These are phyloP conservation scores for Globodera ellingtonae DNA, from an alignment of 1,140 invertebrate genomes.

Conservation along the genomic window DNA sequence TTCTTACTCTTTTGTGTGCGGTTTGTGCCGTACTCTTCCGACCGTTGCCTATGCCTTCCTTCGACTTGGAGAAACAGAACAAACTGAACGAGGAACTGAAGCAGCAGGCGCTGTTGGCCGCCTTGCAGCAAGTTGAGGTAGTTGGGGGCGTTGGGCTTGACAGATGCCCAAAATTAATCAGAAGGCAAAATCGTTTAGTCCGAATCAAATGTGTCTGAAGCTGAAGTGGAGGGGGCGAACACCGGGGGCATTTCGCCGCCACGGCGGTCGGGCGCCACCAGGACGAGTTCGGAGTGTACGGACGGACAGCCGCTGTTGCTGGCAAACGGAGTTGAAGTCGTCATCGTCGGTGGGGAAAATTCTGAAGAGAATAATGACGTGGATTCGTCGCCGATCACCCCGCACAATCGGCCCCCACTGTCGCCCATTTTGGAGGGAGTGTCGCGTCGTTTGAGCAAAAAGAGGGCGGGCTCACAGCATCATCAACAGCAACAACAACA, in stretches of 20 bases:
- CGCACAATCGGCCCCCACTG: slow-evolving; percentile 42
- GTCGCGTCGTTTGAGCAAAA: slow-evolving; percentile 48
- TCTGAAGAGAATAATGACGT: slow-evolving; percentile 10
- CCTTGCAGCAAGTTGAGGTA: slow-evolving; percentile 33
- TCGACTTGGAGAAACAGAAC: slow-evolving; percentile 38
- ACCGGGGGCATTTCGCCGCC: slow-evolving; percentile 23
- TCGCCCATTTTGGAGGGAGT: slow-evolving; percentile 51
- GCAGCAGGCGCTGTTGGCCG: slow-evolving; percentile 42
- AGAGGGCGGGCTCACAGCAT: slow-evolving; percentile 55
- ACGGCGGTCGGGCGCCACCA: slow-evolving; percentile 23
- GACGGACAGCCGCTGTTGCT: slow-evolving; percentile 48
- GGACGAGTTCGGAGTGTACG: slow-evolving; percentile 39
- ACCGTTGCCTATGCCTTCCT: slow-evolving; percentile 68
- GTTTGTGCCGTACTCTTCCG: slow-evolving; percentile 91
- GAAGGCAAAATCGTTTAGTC: slow-evolving; percentile 6
- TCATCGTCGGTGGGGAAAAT: slow-evolving; percentile 2
- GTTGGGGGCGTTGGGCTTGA: background rate
- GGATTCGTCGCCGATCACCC: slow-evolving; percentile 32
- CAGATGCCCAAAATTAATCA: background rate
- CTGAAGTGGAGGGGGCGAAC: slow-evolving; percentile 1
- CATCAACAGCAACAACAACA: slow-evolving; percentile 30
- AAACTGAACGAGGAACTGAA: slow-evolving; percentile 38
- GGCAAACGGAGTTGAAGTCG: slow-evolving; percentile 24
- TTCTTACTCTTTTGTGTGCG: slow-evolving; percentile 86
- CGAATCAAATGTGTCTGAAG: slow-evolving; percentile 22